Evolutionary conservation across 2,797 vertebrate genomes (phyloP).

Genomic region (Myoxocephalus aenaeus): DNA sequence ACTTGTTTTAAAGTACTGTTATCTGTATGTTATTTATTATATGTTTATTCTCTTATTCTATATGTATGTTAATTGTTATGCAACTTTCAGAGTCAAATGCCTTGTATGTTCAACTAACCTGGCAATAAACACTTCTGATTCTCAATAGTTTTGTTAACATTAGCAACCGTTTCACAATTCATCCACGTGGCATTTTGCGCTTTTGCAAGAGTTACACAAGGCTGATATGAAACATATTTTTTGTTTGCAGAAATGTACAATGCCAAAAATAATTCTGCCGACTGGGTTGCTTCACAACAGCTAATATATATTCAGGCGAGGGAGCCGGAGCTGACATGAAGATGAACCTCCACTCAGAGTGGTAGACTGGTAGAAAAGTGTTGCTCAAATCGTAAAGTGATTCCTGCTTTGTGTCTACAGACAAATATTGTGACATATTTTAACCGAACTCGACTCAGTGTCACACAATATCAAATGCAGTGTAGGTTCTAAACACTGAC

Average conservation of each 20-base stretch:
- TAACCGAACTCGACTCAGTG: background rate
- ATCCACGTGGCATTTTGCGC: background rate
- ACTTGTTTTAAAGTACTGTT: too few species aligned
- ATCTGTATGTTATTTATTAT: too few species aligned
- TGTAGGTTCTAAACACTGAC: background rate
- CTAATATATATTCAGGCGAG: constrained; percentile 3
- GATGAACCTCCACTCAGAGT: background rate
- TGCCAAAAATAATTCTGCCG: background rate
- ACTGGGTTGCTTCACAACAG: background rate
- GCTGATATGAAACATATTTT: background rate
- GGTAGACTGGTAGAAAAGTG: background rate
- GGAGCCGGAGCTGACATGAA: background rate
- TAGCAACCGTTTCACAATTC: too few species aligned
- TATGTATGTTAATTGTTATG: too few species aligned
- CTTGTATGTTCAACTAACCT: too few species aligned
- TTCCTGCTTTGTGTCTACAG: background rate
- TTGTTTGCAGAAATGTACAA: background rate
- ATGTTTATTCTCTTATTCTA: too few species aligned
- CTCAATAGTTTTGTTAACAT: background rate
- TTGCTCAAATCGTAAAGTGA: background rate
- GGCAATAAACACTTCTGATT: too few species aligned
- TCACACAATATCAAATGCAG: background rate
- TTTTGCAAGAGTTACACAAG: background rate
- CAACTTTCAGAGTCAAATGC: too few species aligned
- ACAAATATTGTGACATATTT: background rate